Percentiles rank a stretch among this genome's conserved stretches.
phyloP scores from a whole-genome alignment of 1,140 invertebrate genomes.

The Hylaeus anthracinus region DNA sequence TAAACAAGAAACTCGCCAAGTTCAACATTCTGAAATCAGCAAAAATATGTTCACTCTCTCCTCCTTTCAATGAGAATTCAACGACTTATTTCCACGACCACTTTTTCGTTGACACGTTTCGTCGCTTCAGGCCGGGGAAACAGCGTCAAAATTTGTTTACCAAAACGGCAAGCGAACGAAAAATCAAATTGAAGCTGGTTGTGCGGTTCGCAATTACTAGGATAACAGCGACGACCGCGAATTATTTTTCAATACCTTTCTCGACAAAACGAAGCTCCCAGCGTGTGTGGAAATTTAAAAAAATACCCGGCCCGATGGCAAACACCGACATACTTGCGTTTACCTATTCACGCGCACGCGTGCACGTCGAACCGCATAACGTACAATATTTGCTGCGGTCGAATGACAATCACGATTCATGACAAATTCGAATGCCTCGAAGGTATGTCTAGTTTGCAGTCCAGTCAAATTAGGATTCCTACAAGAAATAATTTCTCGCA shows the following conservation, averaged over 20 bases:
- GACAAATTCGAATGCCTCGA: conserved; percentile 31
- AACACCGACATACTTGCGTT: conserved; percentile 8
- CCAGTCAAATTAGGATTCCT: too few species aligned
- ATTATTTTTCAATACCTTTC: not conserved
- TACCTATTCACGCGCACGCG: not conserved
- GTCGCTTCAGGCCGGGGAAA: not conserved
- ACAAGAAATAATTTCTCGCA: too few species aligned
- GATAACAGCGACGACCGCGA: not conserved
- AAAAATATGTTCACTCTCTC: too few species aligned
- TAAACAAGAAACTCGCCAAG: too few species aligned
- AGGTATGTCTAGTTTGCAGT: too few species aligned
- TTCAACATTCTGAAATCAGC: too few species aligned
- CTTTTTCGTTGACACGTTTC: not conserved
- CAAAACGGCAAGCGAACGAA: not conserved
- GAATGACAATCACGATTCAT: conserved; percentile 52
- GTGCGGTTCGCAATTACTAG: too few species aligned
- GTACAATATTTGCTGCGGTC: conserved; percentile 33
- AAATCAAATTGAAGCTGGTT: not conserved
- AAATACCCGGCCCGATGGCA: not conserved
- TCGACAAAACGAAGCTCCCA: not conserved
- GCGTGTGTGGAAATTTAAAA: conserved; percentile 5
- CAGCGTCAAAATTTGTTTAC: not conserved
- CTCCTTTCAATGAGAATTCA: not conserved
- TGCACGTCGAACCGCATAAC: not conserved
- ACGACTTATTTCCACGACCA: not conserved